A percentile compares a stretch with the other conserved stretches of the same genome.
Evolutionary conservation across 2,888 invertebrate species (phyloP).

Genomic region (Plagiodera versicolora): DNA sequence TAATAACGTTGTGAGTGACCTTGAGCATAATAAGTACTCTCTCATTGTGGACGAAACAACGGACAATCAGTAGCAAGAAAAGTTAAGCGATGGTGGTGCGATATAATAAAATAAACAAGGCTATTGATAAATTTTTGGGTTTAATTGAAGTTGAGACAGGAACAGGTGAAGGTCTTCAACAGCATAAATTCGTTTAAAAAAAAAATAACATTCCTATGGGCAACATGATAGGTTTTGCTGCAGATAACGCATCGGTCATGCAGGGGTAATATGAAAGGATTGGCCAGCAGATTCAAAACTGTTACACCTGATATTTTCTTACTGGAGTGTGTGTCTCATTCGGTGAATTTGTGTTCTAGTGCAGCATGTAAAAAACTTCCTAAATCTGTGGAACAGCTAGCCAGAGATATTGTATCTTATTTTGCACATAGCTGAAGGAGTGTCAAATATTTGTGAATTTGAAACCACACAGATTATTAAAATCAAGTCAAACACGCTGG

Average conservation of each 20-base stretch:
- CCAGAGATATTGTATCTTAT: no score
- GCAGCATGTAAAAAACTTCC: conserved; percentile 34
- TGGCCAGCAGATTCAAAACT: conserved; percentile 28
- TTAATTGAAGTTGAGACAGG: conserved; percentile 3
- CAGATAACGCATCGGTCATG: conserved; percentile 38
- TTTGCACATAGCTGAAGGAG: conserved; percentile 24
- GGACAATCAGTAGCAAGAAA: neutral
- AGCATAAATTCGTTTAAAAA: neutral
- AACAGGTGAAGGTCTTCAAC: conserved; percentile 5
- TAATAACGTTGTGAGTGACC: neutral
- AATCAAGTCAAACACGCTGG: conserved; percentile 40
- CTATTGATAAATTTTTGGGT: conserved; percentile 6
- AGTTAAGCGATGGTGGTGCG: neutral
- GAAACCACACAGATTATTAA: conserved; percentile 38
- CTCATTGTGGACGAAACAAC: neutral
- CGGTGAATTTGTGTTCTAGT: conserved; percentile 33
- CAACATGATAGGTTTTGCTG: conserved; percentile 33
- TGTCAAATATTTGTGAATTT: conserved; percentile 38
- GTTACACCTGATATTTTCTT: conserved; percentile 31
- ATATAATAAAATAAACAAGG: neutral
- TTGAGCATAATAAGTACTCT: neutral
- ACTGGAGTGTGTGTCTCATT: conserved; percentile 37
- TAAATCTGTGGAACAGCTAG: conserved; percentile 20
- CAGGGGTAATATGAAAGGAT: conserved; percentile 30
- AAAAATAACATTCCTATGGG: neutral